Evolutionary conservation across 2,113 vertebrate genomes (phyloP).

Genomic region (Rhinogobius similis): DNA sequence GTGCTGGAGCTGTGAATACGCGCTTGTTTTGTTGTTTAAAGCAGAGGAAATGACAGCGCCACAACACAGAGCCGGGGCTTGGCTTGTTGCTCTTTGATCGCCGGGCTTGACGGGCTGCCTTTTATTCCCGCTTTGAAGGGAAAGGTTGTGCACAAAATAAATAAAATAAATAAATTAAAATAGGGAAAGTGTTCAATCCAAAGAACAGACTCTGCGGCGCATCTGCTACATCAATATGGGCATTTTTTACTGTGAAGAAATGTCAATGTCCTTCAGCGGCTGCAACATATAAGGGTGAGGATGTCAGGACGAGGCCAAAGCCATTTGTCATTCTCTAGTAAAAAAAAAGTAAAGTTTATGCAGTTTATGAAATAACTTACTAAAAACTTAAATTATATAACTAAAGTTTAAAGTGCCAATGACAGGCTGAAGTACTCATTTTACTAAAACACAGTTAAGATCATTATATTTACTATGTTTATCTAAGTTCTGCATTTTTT

Average conservation of each 20-base stretch:
- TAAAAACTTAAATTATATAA: no score
- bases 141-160: slow-evolving; percentile 49
- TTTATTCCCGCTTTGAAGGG: slow-evolving; percentile 66
- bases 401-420: no score
- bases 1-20: slow-evolving; percentile 34
- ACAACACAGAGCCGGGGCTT: slow-evolving; percentile 46
- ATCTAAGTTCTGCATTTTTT: no score
- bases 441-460: no score
- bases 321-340: not conserved
- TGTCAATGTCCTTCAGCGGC: slow-evolving; percentile 38
- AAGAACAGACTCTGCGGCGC: slow-evolving; percentile 9
- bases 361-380: not conserved
- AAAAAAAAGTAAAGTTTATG: not conserved
- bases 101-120: slow-evolving; percentile 44
- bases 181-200: slow-evolving; percentile 22
- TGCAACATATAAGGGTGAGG: not conserved
- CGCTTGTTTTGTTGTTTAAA: slow-evolving; percentile 51
- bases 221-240: slow-evolving; percentile 40
- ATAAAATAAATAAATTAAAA: not conserved
- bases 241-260: slow-evolving; percentile 44
- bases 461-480: no score
- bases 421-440: no score
- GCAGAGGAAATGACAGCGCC: slow-evolving; percentile 54
- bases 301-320: no score
- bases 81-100: slow-evolving; percentile 64